These are phyloP conservation scores for Apocrypta bakeri DNA, from an alignment of 1,140 invertebrate species.

Conservation along the genomic window DNA sequence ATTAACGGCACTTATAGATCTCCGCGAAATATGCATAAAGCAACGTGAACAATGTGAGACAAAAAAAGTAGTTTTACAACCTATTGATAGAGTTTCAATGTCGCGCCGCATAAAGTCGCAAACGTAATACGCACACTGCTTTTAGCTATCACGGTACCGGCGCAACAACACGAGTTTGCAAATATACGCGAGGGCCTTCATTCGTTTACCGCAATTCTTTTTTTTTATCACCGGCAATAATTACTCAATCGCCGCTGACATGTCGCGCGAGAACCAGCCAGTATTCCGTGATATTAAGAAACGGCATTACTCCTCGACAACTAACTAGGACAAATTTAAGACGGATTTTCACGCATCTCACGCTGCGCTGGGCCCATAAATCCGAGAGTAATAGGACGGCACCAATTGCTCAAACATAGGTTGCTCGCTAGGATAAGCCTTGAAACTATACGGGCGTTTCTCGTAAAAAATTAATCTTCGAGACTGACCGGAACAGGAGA, in stretches of 20 bases:
- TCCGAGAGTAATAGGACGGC: neutral
- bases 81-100: neutral
- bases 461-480: too few relatives aligned
- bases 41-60: neutral
- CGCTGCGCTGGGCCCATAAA: neutral
- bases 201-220: slow-evolving; percentile 13
- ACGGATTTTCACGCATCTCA: slow-evolving; percentile 1
- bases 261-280: neutral
- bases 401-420: neutral
- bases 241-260: slow-evolving; percentile 32
- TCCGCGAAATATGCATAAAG: neutral
- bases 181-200: too few relatives aligned
- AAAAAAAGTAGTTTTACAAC: too few relatives aligned
- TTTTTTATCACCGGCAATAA: neutral
- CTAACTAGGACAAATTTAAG: slow-evolving; percentile 24
- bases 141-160: neutral
- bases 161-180: neutral
- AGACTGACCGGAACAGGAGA: too few relatives aligned
- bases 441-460: neutral
- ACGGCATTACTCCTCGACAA: slow-evolving; percentile 3
- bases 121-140: too few relatives aligned
- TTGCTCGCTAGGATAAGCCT: neutral
- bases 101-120: too few relatives aligned
- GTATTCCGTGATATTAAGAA: slow-evolving; percentile 41
- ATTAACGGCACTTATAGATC: too few relatives aligned